Conservation (phyloP, 2,797 vertebrate species). For the Paguma larvata region DNA sequence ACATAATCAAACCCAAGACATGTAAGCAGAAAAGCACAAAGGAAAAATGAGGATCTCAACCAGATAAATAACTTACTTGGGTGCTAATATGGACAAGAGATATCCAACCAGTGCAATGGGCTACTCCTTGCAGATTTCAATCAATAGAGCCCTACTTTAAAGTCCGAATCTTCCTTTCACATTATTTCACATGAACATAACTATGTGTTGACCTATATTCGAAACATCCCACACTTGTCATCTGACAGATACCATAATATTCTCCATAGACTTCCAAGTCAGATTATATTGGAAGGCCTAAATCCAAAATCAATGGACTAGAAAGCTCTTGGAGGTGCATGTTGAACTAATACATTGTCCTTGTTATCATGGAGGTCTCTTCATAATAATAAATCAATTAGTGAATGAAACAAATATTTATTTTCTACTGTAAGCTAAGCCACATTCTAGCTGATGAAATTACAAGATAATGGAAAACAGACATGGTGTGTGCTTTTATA, state of each 20-base stretch:
- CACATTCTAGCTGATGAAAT: slow-evolving; percentile 35
- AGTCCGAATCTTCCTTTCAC: slow-evolving; percentile 6
- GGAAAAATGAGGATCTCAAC: slow-evolving; percentile 8
- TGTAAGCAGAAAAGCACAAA: slow-evolving; percentile 22
- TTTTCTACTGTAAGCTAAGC: slow-evolving; percentile 21
- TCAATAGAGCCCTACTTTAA: background rate
- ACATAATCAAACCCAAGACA: background rate
- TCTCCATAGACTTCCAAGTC: slow-evolving; percentile 1
- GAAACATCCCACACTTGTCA: background rate
- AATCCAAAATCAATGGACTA: slow-evolving; percentile 56
- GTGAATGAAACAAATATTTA: slow-evolving; percentile 61
- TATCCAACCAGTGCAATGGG: background rate
- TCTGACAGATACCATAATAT: background rate
- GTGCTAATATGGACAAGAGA: background rate
- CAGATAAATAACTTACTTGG: background rate
- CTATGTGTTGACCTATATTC: background rate
- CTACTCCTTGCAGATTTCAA: slow-evolving; percentile 22
- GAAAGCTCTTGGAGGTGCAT: slow-evolving; percentile 37
- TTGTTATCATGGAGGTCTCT: background rate
- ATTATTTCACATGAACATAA: slow-evolving; percentile 44
- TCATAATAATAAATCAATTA: slow-evolving; percentile 39
- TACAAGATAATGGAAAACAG: slow-evolving; percentile 51
- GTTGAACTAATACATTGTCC: slow-evolving; percentile 42
- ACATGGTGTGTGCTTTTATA: slow-evolving; percentile 10
- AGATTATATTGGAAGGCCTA: background rate